Conservation (phyloP, 1,140 invertebrate genomes). For the Philotrypesis tridentata region DNA sequence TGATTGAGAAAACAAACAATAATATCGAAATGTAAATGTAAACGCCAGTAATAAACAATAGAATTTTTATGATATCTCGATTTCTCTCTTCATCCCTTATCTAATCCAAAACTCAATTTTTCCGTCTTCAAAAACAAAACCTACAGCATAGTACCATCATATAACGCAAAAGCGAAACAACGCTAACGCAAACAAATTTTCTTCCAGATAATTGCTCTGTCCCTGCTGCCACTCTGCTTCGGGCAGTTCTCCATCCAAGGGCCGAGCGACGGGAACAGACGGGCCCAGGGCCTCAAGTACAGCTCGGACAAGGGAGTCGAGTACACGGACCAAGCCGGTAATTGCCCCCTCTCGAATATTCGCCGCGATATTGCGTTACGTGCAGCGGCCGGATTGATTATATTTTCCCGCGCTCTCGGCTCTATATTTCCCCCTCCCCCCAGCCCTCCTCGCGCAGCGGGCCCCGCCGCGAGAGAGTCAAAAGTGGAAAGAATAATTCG, state of each 20-base stretch:
- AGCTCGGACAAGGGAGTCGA: constrained; percentile 67
- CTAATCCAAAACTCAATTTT: no score
- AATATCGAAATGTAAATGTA: no score
- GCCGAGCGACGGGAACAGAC: constrained; percentile 69
- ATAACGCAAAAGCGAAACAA: no score
- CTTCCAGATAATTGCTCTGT: constrained; percentile 62
- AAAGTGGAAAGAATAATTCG: constrained; percentile 27
- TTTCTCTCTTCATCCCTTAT: no score
- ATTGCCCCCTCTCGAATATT: constrained; percentile 40
- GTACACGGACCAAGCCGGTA: constrained; percentile 68
- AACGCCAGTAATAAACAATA: no score
- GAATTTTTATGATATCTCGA: no score
- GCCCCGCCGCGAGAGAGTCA: not conserved
- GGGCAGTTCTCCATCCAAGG: constrained; percentile 71
- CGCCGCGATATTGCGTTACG: not conserved
- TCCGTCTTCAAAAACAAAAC: no score
- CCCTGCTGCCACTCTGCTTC: constrained; percentile 62
- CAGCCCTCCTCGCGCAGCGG: not conserved
- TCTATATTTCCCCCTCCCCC: not conserved
- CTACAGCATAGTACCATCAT: no score
- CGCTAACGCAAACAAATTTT: constrained; percentile 15
- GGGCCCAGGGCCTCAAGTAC: constrained; percentile 68
- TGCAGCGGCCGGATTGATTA: not conserved
- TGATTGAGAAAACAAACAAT: no score
- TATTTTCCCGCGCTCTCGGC: not conserved